These are phyloP conservation scores for Turritopsis rubra DNA, from an alignment of 30 jellyfish, hydroid and myxozoan species.

Conservation along the genomic window DNA sequence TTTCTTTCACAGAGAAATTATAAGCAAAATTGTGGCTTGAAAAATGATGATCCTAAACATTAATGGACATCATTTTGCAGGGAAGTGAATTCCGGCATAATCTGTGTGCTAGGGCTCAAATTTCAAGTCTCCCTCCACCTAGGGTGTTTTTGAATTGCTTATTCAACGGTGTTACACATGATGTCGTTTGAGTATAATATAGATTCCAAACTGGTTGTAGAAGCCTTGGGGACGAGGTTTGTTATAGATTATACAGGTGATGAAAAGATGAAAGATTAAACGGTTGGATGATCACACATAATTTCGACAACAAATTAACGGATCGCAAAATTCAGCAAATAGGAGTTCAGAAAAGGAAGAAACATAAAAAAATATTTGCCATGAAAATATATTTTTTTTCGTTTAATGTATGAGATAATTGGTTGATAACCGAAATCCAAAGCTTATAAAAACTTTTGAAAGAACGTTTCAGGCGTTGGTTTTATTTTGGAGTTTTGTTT, in stretches of 20 bases:
- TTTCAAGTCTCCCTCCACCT: not conserved
- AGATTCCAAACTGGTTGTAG: too few species aligned
- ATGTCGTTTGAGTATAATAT: not conserved
- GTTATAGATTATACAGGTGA: too few species aligned
- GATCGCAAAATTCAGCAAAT: not conserved
- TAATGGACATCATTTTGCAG: not conserved
- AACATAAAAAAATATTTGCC: not conserved
- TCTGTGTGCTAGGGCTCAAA: not conserved
- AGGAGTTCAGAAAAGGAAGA: not conserved
- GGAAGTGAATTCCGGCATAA: not conserved
- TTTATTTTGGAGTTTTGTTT: not conserved
- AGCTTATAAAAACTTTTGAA: too few species aligned
- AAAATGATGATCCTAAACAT: not conserved
- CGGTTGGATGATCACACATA: conserved; percentile 7
- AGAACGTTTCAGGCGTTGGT: too few species aligned
- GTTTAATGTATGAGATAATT: too few species aligned
- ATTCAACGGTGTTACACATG: not conserved
- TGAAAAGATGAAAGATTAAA: conserved; percentile 18
- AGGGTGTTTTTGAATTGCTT: not conserved
- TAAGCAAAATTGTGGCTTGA: too few species aligned
- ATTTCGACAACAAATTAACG: conserved; percentile 4
- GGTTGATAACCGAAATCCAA: too few species aligned
- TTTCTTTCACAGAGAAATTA: too few species aligned
- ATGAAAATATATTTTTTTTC: too few species aligned
- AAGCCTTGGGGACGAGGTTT: too few species aligned